phyloP scores from a whole-genome alignment of 2,797 vertebrate species.

The Saxicola maurus region DNA sequence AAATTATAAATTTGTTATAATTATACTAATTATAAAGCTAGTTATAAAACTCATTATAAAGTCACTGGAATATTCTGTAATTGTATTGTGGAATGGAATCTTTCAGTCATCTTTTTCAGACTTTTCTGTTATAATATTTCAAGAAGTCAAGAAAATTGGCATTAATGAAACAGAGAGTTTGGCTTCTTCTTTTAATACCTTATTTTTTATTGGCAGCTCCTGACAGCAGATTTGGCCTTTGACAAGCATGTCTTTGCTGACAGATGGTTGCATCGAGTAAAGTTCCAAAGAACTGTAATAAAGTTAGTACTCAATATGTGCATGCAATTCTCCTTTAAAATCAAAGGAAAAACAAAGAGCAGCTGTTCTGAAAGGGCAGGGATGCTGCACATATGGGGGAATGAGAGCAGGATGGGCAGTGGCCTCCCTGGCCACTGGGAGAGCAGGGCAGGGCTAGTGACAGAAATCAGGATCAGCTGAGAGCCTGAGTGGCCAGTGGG shows the following conservation, averaged over 20 bases:
- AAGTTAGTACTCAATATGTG: not conserved
- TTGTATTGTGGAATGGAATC: not conserved
- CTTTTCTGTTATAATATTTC: not conserved
- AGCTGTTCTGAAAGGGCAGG: not conserved
- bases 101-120: not conserved
- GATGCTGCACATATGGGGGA: not conserved
- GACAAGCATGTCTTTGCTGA: not conserved
- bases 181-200: not conserved
- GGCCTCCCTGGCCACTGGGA: not conserved
- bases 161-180: not conserved
- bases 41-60: not conserved
- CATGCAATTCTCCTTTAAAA: not conserved
- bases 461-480: not conserved
- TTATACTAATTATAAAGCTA: not conserved
- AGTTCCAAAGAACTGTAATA: not conserved
- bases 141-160: not conserved
- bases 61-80: not conserved
- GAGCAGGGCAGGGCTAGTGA: not conserved
- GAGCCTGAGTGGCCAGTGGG: no score
- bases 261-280: not conserved
- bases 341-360: accelerated
- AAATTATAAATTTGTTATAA: not conserved
- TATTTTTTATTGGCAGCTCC: not conserved
- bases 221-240: not conserved
- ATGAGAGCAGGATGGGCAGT: not conserved